A percentile compares a stretch with the other conserved stretches of the same genome.
Conservation (phyloP, 2,888 invertebrate genomes). For the Volucella inanis region DNA sequence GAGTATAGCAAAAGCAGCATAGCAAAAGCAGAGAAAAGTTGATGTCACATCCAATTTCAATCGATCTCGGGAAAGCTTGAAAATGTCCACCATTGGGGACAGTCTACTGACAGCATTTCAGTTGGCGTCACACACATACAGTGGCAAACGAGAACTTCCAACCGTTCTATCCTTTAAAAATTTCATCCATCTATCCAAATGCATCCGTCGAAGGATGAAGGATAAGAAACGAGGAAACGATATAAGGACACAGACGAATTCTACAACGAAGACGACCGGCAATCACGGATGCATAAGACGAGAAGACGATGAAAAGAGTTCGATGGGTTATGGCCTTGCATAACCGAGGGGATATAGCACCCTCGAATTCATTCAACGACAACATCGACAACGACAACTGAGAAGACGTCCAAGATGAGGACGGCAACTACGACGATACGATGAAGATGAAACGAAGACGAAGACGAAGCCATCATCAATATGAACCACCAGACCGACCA, state of each 20-base stretch:
- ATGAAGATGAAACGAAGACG: not conserved
- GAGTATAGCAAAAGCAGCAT: constrained; percentile 35
- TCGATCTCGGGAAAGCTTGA: constrained; percentile 77
- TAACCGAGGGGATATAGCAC: constrained; percentile 47
- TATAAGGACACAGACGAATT: constrained; percentile 42
- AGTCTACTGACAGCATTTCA: constrained; percentile 76
- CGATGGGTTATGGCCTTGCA: constrained; percentile 75
- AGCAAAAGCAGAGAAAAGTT: constrained; percentile 75
- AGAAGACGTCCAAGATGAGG: too few relatives aligned
- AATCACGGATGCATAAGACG: constrained; percentile 69
- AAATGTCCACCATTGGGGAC: constrained; percentile 77
- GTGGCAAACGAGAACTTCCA: constrained; percentile 51
- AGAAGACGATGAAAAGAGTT: constrained; percentile 66
- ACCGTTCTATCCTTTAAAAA: constrained; percentile 33
- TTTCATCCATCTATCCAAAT: constrained; percentile 70
- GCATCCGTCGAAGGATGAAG: constrained; percentile 41
- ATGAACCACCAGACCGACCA: constrained; percentile 72
- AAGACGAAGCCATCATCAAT: constrained; percentile 69
- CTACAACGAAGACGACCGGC: constrained; percentile 59
- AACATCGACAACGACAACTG: not conserved
- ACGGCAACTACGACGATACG: not conserved
- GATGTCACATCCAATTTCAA: constrained; percentile 78
- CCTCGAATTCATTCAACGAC: constrained; percentile 32
- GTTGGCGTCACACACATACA: constrained; percentile 74
- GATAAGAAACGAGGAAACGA: constrained; percentile 23